phyloP scores from a whole-genome alignment of 1,140 invertebrate species.

The Colletes gigas region DNA sequence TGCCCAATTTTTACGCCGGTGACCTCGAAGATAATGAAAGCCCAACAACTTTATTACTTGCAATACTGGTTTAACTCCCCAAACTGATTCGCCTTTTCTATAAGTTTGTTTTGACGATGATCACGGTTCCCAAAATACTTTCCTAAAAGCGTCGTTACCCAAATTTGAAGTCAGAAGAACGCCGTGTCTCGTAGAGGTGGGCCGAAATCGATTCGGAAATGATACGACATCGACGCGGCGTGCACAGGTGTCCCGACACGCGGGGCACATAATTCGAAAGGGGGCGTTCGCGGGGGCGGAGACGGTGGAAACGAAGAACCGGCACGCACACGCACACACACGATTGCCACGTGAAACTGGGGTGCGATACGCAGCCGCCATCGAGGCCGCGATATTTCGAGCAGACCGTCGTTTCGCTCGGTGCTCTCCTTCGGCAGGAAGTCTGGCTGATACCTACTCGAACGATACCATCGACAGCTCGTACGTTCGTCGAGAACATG shows the following conservation, averaged over 20 bases:
- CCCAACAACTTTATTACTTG: too few relatives aligned
- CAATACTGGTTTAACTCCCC: too few relatives aligned
- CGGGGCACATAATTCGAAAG: slow-evolving; percentile 64
- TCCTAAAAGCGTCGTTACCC: too few relatives aligned
- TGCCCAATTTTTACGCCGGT: not conserved
- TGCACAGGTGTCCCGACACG: slow-evolving; percentile 62
- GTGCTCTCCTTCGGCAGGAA: slow-evolving; percentile 41
- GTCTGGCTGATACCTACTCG: slow-evolving; percentile 52
- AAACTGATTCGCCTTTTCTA: too few relatives aligned
- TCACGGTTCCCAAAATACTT: too few relatives aligned
- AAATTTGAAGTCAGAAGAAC: too few relatives aligned
- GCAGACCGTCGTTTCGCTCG: slow-evolving; percentile 37
- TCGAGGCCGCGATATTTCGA: slow-evolving; percentile 58
- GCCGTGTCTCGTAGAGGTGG: not conserved
- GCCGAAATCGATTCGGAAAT: not conserved
- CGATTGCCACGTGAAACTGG: slow-evolving; percentile 50
- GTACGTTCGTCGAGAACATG: slow-evolving; percentile 38
- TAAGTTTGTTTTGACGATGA: too few relatives aligned
- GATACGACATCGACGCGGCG: slow-evolving; percentile 12
- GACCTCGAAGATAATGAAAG: too few relatives aligned
- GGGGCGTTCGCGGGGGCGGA: slow-evolving; percentile 73
- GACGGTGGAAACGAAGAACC: slow-evolving; percentile 64
- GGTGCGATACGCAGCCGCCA: slow-evolving; percentile 72
- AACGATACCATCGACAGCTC: slow-evolving; percentile 60
- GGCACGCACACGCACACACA: slow-evolving; percentile 65